phyloP scores from a whole-genome alignment of 2,113 vertebrate genomes.

The Takifugu flavidus region DNA sequence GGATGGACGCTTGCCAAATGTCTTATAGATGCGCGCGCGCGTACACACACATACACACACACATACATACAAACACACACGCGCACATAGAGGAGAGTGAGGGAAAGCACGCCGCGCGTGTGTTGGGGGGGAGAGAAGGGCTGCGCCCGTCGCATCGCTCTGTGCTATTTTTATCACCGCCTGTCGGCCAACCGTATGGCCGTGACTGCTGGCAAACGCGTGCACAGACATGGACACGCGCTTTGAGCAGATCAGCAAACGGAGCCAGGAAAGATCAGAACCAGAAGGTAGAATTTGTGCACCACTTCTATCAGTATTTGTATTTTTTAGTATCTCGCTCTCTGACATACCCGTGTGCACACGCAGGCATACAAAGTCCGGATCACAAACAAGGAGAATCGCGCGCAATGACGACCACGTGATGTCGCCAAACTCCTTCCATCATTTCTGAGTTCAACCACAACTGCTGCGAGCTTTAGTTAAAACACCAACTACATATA shows the following conservation, averaged over 20 bases:
- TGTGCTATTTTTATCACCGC: conserved; percentile 81
- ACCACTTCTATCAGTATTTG: no score
- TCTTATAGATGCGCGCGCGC: no score
- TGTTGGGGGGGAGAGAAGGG: conserved; percentile 54
- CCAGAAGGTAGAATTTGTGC: no score
- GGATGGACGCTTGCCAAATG: no score
- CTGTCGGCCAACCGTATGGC: conserved; percentile 73
- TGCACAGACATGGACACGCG: conserved; percentile 1
- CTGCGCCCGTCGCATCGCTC: conserved; percentile 70
- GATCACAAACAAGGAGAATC: background rate
- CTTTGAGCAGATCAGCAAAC: no score
- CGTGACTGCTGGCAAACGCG: conserved; percentile 56
- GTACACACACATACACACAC: no score
- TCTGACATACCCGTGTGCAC: background rate
- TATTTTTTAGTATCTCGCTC: background rate
- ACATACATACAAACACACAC: no score
- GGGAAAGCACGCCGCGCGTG: no score
- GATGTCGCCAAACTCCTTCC: background rate
- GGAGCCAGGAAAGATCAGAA: no score
- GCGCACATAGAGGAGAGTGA: no score
- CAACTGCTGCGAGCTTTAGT: background rate
- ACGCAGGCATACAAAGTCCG: conserved; percentile 6
- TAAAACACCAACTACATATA: no score
- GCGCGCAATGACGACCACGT: background rate
- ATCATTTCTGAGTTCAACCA: background rate